Base-by-base conservation (phyloP, 1,140 invertebrate species). In the Drosophila nebulosa region DNA sequence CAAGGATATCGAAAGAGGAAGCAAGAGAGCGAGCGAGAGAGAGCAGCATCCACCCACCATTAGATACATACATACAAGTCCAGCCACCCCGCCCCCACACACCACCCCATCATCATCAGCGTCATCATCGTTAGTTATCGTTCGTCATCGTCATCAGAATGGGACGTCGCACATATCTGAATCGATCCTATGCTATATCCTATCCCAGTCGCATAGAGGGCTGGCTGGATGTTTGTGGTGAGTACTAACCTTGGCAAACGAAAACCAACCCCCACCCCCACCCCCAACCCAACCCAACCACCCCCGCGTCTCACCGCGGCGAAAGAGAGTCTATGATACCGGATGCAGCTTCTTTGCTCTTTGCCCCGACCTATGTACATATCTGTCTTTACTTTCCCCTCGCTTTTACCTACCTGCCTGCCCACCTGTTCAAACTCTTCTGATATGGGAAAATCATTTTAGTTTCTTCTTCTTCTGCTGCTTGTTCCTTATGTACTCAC, bases 191-290 rank as follows among this genome's bases (percentile, higher is more conserved):
- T 66, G 75, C 84, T 46, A 90, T 93, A 69, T 92, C 91, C 70
- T 95, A 94, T 89, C 95, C 95, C 50, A 95, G 94, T 88, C 92
- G 95, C 27, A 94, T 94, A 26, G 95, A 95, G 92, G 95, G 95
- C 73, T 95, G 95, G 94, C 90, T 95, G 59, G 94, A 95, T 90
- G 93, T 94, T 92, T 94, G 94, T 85, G 94, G 95, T 95, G 90
- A 94, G 94, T 93, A 53, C 22, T 7, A 26, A 26, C n/a, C n/a
- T n/a, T n/a, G n/a, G n/a, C n/a, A n/a, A n/a, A n/a, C n/a, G n/a
- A n/a, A n/a, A n/a, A n/a, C 4, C 26, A 26, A 0, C 26, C 26
- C 4, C 26, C 3, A 9, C 7, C 30, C 30, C 30, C 10, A 0
- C 30, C 30, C 30, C 30, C 2, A 2, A 1, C 14, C 4, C 26